Base-by-base conservation (phyloP, 1,140 invertebrate species). In the Diprion similis region DNA sequence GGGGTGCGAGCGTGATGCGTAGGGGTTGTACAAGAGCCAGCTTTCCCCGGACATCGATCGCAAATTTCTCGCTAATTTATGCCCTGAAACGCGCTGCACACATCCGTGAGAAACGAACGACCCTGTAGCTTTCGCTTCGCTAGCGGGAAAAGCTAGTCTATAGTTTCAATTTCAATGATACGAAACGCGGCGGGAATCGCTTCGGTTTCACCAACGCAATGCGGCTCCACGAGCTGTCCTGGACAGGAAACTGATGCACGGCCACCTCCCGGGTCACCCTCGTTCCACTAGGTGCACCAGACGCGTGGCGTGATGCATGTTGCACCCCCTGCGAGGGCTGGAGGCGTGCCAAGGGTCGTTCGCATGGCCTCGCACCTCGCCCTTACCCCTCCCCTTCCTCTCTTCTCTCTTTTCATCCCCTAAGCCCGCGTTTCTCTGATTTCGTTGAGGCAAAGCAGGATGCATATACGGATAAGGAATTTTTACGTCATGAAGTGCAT, bases 221-320 rank as follows among this genome's bases (percentile, higher is more conserved):
- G 51, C 51, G 51, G 51, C 11, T 59, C 10, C 37, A 13, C 66
- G 37, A 18, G 18, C 18, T 68, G 66, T 13, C 66, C 18, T 13
- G 15, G 66, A 68, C 66, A 68, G 66, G 66, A 45, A 68, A 68
- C 66, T 68, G 66, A 68, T 68, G 66, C 66, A 68, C 66, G 66
- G 18, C 18, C 66, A 68, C 66, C 59, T 17, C 59, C 59, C 59
- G 59, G 13, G 17, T 37, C 59, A 7, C 8, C 59, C 59, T 4
- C 37, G 66, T 15, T 68, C 4, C 66, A 45, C 66, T 68, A 18
- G 66, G 66, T 68, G 66, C 66, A 68, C 66, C 66, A 68, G 66
- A 68, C 66, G 66, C 66, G 18, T 68, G 37, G 66, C 18, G 66
- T 68, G 66, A 68, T 68, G 66, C 66, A 68, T 68, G 66, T 68